These are phyloP conservation scores for Cosmopolites sordidus DNA, from an alignment of 2,888 invertebrate species.

Conservation along the genomic window DNA sequence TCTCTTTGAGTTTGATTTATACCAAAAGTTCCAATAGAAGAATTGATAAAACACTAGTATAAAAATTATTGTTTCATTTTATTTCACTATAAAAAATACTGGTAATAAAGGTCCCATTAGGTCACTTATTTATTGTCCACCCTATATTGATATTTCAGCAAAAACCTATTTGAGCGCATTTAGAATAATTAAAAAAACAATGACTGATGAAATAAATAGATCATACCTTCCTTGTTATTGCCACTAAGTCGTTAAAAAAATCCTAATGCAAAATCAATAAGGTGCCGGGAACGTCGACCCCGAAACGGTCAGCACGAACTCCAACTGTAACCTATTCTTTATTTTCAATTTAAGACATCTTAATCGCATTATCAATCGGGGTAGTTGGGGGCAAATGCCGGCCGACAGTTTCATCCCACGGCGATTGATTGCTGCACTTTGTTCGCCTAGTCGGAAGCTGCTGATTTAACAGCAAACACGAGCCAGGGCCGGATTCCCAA, in stretches of 20 bases:
- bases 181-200: too few species aligned
- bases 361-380: slow-evolving; percentile 28
- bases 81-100: too few species aligned
- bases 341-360: slow-evolving; percentile 27
- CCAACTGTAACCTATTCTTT: slow-evolving; percentile 20
- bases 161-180: too few species aligned
- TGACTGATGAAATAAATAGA: too few species aligned
- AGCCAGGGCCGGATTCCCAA: slow-evolving; percentile 4
- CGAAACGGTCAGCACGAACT: slow-evolving; percentile 3
- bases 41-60: too few species aligned
- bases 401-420: slow-evolving; percentile 25
- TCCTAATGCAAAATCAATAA: slow-evolving; percentile 23
- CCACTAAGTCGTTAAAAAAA: slow-evolving; percentile 4
- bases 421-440: slow-evolving; percentile 28
- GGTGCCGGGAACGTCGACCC: slow-evolving; percentile 14
- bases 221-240: too few species aligned
- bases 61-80: too few species aligned
- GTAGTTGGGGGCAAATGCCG: slow-evolving; percentile 18
- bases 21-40: too few species aligned
- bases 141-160: too few species aligned
- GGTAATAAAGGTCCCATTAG: too few species aligned
- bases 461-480: slow-evolving; percentile 11
- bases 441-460: slow-evolving; percentile 16
- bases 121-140: too few species aligned
- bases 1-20: too few species aligned